Evolutionary conservation across 2,113 vertebrate genomes (phyloP), one percentile per base, ranked within the genome.

Genomic region (Bujurquina vittata): DNA sequence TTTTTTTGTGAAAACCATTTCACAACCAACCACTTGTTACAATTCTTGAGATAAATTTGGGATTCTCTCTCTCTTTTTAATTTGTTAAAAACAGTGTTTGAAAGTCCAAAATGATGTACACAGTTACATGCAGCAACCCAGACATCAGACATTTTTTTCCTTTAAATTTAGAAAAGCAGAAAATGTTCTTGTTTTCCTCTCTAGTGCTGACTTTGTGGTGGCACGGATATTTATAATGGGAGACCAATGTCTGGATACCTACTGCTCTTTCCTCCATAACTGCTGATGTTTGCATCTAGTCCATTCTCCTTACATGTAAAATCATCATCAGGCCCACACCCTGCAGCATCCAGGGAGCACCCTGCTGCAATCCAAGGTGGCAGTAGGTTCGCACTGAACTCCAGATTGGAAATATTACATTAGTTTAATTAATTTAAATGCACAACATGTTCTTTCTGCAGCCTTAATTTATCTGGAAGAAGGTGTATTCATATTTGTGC

Each of bases 81-180:
- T 15, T 15, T 31, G 11, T 17, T 58, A 10, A 46, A 67, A 23
- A 58, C 17, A 52, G 17, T 29, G 22, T 46, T 63, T 12, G 4
- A 60, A 23, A 58, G 29, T 62, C 18, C n/a, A 77, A 80, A 83
- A 65, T 54, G 46, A 91, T 83, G 86, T 88, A 92, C 90, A 92
- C 85, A 91, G 76, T 77, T 60, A 67, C 57, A 69, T 84, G 84
- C 89, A 89, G 11, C 63, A 56, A 81, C 82, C 69, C 80, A 85
- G 90, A 91, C 85, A 72, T 76, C 55, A 9, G 35, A 87, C 84
- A 59, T 83, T 81, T 82, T 85, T 80, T 88, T 84, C 76, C 80
- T 91, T 88, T 92, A 94, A 80, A 89, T 94, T 94, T 94, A 91
- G 92, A 86, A 87, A 88, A 89, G 84, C 91, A 91, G 86, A 93